Conservation (phyloP, 2,797 vertebrate genomes). For the Thaleichthys pacificus region DNA sequence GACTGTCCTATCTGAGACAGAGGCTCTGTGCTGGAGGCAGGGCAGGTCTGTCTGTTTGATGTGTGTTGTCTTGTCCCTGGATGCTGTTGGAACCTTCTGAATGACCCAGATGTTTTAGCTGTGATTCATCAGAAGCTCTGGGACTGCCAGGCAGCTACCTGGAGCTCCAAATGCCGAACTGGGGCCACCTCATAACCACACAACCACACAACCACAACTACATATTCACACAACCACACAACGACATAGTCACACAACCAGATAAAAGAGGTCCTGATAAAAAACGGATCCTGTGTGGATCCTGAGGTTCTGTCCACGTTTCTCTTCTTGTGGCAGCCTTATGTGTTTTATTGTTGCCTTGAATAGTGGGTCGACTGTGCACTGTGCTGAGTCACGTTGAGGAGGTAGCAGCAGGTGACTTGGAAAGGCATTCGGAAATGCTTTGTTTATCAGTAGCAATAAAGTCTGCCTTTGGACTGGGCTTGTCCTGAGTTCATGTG, state of each 20-base stretch:
- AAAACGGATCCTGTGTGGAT: too few species aligned
- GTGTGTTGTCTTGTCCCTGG: background rate
- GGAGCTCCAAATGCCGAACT: background rate
- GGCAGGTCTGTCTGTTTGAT: background rate
- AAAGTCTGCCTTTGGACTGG: constrained; percentile 26
- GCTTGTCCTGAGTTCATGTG: background rate
- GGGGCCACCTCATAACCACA: background rate
- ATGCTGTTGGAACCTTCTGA: constrained; percentile 35
- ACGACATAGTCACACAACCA: background rate
- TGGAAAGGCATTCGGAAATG: background rate
- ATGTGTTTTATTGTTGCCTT: too few species aligned
- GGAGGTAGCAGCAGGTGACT: background rate
- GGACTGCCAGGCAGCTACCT: constrained; percentile 15
- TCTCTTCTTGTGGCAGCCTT: too few species aligned
- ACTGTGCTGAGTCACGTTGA: background rate
- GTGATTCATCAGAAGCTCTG: constrained; percentile 55
- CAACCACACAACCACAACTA: background rate
- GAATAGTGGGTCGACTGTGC: background rate
- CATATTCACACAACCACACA: background rate
- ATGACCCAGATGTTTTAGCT: constrained; percentile 66
- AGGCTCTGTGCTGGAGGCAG: background rate
- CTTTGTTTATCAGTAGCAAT: constrained; percentile 13
- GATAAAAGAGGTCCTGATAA: too few species aligned
- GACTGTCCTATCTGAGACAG: too few species aligned
- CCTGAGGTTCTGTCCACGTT: background rate